Percentiles rank a stretch among this genome's conserved stretches.
Evolutionary conservation across 1,140 invertebrate species (phyloP).

Genomic region (Neotoxoptera formosana): DNA sequence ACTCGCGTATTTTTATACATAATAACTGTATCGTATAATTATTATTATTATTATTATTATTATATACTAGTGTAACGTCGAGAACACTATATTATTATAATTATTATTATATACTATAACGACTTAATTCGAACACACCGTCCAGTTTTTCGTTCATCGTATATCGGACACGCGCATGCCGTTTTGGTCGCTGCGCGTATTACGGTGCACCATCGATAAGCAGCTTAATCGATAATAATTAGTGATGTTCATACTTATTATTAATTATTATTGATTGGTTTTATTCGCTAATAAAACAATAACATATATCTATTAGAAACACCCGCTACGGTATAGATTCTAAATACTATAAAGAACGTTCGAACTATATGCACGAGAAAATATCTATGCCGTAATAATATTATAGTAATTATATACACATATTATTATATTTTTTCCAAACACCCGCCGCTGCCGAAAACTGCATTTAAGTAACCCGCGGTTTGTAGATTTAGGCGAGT

Average conservation of each 20-base stretch:
- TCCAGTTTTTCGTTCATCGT: not conserved
- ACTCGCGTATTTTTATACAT: not conserved
- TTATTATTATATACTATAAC: too few species aligned
- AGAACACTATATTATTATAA: not conserved
- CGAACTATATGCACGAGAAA: not conserved
- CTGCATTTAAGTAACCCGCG: not conserved
- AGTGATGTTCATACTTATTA: too few species aligned
- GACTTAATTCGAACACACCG: not conserved
- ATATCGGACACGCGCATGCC: not conserved
- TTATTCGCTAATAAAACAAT: not conserved
- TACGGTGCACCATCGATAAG: too few species aligned
- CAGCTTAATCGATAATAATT: too few species aligned
- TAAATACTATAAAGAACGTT: not conserved
- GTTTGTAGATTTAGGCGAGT: not conserved
- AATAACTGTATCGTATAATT: not conserved
- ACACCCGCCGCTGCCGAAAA: not conserved
- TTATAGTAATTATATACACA: constrained; percentile 7
- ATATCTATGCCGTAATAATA: constrained; percentile 24
- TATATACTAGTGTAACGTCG: not conserved
- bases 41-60: too few species aligned
- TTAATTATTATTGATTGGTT: not conserved
- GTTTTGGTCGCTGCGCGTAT: not conserved
- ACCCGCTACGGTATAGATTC: not conserved
- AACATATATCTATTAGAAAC: not conserved
- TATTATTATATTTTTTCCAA: not conserved